Evolutionary conservation across 1,140 invertebrate genomes (phyloP).

Genomic region (Pemphigus obesinymphae): DNA sequence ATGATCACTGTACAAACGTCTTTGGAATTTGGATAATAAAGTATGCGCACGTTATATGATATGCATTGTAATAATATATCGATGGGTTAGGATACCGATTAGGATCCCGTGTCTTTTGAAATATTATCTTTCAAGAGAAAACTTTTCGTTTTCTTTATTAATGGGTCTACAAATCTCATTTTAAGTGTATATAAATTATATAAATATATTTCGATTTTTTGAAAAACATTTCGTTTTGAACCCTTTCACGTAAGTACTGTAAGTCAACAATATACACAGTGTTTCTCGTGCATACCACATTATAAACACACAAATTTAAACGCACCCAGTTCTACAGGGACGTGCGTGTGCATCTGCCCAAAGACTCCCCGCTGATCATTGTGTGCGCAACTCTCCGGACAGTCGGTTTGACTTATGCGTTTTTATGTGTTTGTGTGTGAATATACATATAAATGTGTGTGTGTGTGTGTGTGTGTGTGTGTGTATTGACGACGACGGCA

Average conservation of each 20-base stretch:
- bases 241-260: too few species aligned
- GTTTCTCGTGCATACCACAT: background rate
- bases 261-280: too few species aligned
- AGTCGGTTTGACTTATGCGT: background rate
- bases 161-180: too few species aligned
- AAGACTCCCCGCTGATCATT: constrained; percentile 38
- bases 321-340: background rate
- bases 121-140: too few species aligned
- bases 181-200: too few species aligned
- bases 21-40: background rate
- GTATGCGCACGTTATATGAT: background rate
- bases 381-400: background rate
- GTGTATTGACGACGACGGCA: background rate
- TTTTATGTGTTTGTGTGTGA: background rate
- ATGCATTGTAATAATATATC: background rate
- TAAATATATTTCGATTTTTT: too few species aligned
- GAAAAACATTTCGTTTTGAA: too few species aligned
- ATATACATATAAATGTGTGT: too few species aligned
- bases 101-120: too few species aligned
- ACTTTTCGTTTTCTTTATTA: too few species aligned
- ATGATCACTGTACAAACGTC: background rate
- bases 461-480: background rate
- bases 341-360: constrained; percentile 11
- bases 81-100: too few species aligned
- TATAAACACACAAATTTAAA: background rate